Evolutionary conservation across 2,113 vertebrate genomes (phyloP), one percentile per base, ranked within the genome.

Genomic region (Petrocephalus zakoni): DNA sequence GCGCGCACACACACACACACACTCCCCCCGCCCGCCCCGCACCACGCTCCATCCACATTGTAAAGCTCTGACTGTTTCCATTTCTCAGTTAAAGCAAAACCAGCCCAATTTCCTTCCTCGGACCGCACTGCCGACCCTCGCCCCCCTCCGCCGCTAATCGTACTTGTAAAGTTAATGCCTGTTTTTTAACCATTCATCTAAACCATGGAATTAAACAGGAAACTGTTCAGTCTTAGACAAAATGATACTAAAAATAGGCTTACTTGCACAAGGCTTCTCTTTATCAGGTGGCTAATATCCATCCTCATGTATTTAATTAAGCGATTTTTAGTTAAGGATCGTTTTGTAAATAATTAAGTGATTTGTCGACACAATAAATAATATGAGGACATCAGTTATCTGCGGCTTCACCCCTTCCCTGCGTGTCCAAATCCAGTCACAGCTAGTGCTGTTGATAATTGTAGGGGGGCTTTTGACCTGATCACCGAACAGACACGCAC

Each of bases 181-280:
- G 22, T 87, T 52, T 87, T 68, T 68, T 52, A 78, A 78, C 51
- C 42, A 15, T 87, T 64, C 13, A 25, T 87, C 46, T 64, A 87
- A 51, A 72, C 58, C 87, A 72, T 47, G 64, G 64, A 46, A 68
- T 87, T 87, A 72, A 72, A 75, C 87, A 87, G 86, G 86, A 87
- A 87, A 87, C 46, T 64, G 86, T 87, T 87, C 22, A 8, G 61
- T 51, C 47, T 87, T 37, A 49, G 86, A 15, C 34, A 46, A 61
- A 46, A 37, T 87, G 58, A 42, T 17, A 17, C 86, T 46, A 25
- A 87, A 87, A 56, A 37, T 78, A 42, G 34, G 15, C 21, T n/a
- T 49, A 51, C 46, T 42, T 22, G 25, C 42, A 84, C 72, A 78
- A 29, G 61, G 2, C 10, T 68, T 68, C 61, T 29, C 11, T 68